phyloP scores from a whole-genome alignment of 1,140 invertebrate species.

The Diplogasteroides magnus region DNA sequence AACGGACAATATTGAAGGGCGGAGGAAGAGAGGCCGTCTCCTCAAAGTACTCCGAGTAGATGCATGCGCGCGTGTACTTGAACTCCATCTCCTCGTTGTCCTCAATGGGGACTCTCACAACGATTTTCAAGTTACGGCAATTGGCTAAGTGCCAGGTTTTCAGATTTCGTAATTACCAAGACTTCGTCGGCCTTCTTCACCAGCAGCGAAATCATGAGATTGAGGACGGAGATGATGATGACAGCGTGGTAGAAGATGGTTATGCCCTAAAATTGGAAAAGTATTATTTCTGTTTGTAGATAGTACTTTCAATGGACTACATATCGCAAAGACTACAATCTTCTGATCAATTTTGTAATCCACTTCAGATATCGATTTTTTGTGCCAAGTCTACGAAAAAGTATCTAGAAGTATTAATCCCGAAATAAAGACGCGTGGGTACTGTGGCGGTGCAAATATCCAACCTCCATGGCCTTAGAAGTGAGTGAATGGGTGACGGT shows the following conservation, averaged over 20 bases:
- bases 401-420: too few relatives aligned
- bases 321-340: too few relatives aligned
- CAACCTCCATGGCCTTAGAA: slow-evolving; percentile 7
- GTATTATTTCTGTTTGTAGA: too few relatives aligned
- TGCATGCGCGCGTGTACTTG: slow-evolving; percentile 20
- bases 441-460: too few relatives aligned
- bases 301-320: too few relatives aligned
- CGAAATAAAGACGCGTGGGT: too few relatives aligned
- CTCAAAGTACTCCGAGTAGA: slow-evolving; percentile 11
- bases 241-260: slow-evolving; percentile 21
- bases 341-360: too few relatives aligned
- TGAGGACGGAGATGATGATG: slow-evolving; percentile 16
- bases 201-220: slow-evolving; percentile 21
- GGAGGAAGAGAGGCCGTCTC: slow-evolving; percentile 18
- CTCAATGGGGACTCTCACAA: background rate
- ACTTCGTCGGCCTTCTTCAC: slow-evolving; percentile 28
- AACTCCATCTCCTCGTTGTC: slow-evolving; percentile 28
- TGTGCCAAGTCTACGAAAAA: too few relatives aligned
- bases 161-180: background rate
- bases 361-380: too few relatives aligned
- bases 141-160: background rate
- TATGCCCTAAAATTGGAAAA: too few relatives aligned
- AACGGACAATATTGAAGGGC: slow-evolving; percentile 13
- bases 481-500: slow-evolving; percentile 2
- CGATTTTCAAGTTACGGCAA: too few relatives aligned